Evolutionary conservation across 2,888 invertebrate genomes (phyloP), one percentile per base, ranked within the genome.

Genomic region (Eulithis testata): DNA sequence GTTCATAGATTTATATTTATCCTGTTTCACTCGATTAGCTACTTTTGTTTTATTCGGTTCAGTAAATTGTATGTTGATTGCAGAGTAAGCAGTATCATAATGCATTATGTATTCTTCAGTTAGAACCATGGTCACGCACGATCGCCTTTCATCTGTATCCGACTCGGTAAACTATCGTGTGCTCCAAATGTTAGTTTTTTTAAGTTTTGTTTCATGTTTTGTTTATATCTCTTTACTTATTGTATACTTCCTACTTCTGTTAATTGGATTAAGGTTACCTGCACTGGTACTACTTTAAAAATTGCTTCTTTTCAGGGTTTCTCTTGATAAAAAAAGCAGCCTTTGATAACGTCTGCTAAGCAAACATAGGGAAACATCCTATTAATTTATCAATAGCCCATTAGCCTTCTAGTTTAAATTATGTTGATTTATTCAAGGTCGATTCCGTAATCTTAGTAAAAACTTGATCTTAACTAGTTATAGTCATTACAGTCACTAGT

Each of bases 91-190:
- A 58, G 57, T 64, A 70, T 63, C 68, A 60, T 73, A 70, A 72
- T 71, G 69, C 66, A 71, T 73, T 69, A 73, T 69, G 69, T 73
- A 70, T 79, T 77, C 72, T 73, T 70, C 75, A 64, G 74, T 82
- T 82, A 80, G 78, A 80, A 73, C 76, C 74, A 72, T 76, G 74
- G 83, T 84, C 84, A 85, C 86, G 85, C 85, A 85, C 86, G 85
- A 83, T 74, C 78, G 77, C 60, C 72, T 82, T 81, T 81, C 81
- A 81, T 79, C 79, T 74, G 68, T 69, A 72, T 68, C 77, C 78
- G 77, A 79, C 81, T 77, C 76, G 76, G 73, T 70, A 70, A 76
- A 75, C 76, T 69, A 72, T 69, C 69, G 45, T 71, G 70, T 74
- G 72, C 73, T 75, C 55, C 47, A 59, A 65, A 57, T 63, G 43